Conservation (phyloP, 2,888 invertebrate genomes). For the Ornithoptera alexandrae region DNA sequence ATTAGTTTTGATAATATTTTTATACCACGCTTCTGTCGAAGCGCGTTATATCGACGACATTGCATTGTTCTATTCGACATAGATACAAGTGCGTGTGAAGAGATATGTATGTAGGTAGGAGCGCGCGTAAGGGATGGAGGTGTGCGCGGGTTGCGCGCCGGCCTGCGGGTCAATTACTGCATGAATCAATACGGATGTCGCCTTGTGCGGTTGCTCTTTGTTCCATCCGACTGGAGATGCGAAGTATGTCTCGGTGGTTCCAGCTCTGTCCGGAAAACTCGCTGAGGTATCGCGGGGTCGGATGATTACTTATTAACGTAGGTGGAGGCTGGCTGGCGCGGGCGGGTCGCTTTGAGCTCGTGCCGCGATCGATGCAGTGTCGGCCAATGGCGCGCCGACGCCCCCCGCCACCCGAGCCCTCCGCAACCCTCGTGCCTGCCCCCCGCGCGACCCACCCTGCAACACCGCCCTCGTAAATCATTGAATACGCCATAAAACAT, state of each 20-base stretch:
- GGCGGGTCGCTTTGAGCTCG: slow-evolving; percentile 73
- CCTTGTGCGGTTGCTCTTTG: slow-evolving; percentile 71
- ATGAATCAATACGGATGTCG: slow-evolving; percentile 74
- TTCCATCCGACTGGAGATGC: slow-evolving; percentile 71
- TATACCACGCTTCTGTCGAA: slow-evolving; percentile 6
- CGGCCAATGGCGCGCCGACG: slow-evolving; percentile 77
- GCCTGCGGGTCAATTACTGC: slow-evolving; percentile 72
- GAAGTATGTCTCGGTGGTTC: slow-evolving; percentile 71
- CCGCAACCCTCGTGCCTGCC: slow-evolving; percentile 60
- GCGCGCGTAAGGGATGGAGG: slow-evolving; percentile 53
- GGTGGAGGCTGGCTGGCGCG: slow-evolving; percentile 77
- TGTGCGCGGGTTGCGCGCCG: slow-evolving; percentile 62
- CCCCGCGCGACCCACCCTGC: slow-evolving; percentile 57
- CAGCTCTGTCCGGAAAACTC: slow-evolving; percentile 75
- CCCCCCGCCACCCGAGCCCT: slow-evolving; percentile 71
- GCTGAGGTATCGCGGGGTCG: slow-evolving; percentile 77
- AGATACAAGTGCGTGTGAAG: slow-evolving; percentile 49
- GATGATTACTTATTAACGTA: slow-evolving; percentile 81
- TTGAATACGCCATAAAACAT: slow-evolving; percentile 79
- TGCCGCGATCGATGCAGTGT: slow-evolving; percentile 76
- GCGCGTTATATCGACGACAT: slow-evolving; percentile 36
- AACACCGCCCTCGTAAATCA: slow-evolving; percentile 78
- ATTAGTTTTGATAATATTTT: slow-evolving; percentile 14
- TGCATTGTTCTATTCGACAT: slow-evolving; percentile 42
- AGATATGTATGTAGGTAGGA: slow-evolving; percentile 40